phyloP scores from a whole-genome alignment of 2,888 invertebrate species.

The Tetanocera ferruginea region DNA sequence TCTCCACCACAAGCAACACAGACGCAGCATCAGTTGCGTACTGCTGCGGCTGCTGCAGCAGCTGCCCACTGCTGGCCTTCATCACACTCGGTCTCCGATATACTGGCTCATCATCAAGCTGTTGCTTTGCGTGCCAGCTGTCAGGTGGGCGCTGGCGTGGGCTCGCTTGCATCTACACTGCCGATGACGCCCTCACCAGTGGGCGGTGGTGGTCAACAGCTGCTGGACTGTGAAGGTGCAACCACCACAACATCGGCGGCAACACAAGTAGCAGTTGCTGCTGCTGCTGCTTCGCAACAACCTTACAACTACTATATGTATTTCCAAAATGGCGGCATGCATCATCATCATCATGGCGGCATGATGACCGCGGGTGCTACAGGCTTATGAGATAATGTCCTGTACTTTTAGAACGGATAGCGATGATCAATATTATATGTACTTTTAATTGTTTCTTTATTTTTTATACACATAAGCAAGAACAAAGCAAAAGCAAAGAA shows the following conservation, averaged over 20 bases:
- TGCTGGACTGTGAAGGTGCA: conserved; percentile 61
- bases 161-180: conserved; percentile 50
- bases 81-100: conserved; percentile 74
- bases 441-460: neutral
- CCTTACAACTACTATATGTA: conserved; percentile 70
- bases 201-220: conserved; percentile 56
- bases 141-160: conserved; percentile 62
- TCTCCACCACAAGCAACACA: conserved; percentile 66
- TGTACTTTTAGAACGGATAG: neutral
- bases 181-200: conserved; percentile 60
- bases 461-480: neutral
- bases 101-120: conserved; percentile 71
- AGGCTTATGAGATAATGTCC: conserved; percentile 65
- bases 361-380: conserved; percentile 69
- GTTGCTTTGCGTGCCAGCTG: conserved; percentile 67
- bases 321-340: conserved; percentile 69
- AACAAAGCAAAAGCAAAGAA: neutral
- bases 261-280: conserved; percentile 54
- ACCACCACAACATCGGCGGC: conserved; percentile 49
- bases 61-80: conserved; percentile 70
- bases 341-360: conserved; percentile 66
- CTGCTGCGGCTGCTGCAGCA: conserved; percentile 58
- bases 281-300: conserved; percentile 60
- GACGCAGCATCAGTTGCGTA: conserved; percentile 63
- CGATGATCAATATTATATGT: neutral